These are phyloP conservation scores for Montipora foliosa DNA, from an alignment of 64 coral and sea anemone species.

Conservation along the genomic window DNA sequence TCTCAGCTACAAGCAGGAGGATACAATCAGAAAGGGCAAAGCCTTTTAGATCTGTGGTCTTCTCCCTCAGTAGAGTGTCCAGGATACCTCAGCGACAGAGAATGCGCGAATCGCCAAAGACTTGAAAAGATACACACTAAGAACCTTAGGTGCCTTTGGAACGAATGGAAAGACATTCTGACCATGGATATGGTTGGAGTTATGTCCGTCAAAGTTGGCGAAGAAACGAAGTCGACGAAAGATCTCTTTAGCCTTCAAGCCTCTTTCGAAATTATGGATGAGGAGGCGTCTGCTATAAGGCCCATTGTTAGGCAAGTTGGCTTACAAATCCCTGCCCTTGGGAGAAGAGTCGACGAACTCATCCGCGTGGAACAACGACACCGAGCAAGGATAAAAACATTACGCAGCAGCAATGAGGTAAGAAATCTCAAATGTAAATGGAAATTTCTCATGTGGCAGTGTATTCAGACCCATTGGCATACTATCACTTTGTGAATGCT, in stretches of 20 bases:
- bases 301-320: not conserved
- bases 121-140: not conserved
- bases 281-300: conserved; percentile 4
- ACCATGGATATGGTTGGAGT: not conserved
- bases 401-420: not conserved
- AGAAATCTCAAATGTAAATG: not conserved
- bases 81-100: conserved; percentile 16
- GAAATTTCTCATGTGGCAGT: too few species aligned
- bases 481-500: too few species aligned
- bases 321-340: not conserved
- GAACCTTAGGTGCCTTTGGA: not conserved
- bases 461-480: too few species aligned
- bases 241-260: conserved; percentile 16
- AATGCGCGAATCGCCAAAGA: not conserved
- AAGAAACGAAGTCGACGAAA: not conserved
- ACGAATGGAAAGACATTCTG: conserved; percentile 4
- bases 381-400: conserved; percentile 8
- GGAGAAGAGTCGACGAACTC: conserved; percentile 18
- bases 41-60: not conserved
- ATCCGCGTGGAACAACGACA: conserved; percentile 28
- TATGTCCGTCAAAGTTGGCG: not conserved
- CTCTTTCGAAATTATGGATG: not conserved
- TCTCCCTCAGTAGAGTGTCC: not conserved
- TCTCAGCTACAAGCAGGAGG: conserved; percentile 45
- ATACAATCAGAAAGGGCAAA: conserved; percentile 34